A percentile compares a stretch with the other conserved stretches of the same genome.
Conservation (phyloP, 2,888 invertebrate species). For the Drosophila pseudotakahashii region DNA sequence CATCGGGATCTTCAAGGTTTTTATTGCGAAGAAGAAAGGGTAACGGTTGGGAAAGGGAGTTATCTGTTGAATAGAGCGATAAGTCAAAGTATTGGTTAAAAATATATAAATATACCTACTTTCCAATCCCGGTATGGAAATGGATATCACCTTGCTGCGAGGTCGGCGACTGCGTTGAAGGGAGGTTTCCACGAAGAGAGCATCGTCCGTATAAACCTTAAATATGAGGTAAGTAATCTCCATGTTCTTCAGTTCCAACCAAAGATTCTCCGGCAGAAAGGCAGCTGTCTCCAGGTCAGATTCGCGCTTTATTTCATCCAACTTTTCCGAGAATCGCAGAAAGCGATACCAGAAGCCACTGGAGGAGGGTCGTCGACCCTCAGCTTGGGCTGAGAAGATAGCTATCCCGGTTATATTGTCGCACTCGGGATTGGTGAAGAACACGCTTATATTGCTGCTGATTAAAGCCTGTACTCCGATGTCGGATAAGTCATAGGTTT, state of each 20-base stretch:
- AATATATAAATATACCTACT: slow-evolving; percentile 50
- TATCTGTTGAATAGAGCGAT: slow-evolving; percentile 67
- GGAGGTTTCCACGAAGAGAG: slow-evolving; percentile 86
- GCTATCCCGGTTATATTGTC: slow-evolving; percentile 81
- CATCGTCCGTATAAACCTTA: slow-evolving; percentile 86
- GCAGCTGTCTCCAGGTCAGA: slow-evolving; percentile 86
- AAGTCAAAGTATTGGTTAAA: fast-evolving
- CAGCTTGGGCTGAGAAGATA: slow-evolving; percentile 56
- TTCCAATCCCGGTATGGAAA: slow-evolving; percentile 86
- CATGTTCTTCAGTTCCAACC: slow-evolving; percentile 54
- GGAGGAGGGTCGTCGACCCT: slow-evolving; percentile 24
- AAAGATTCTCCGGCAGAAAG: slow-evolving; percentile 85
- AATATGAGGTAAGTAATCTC: slow-evolving; percentile 84
- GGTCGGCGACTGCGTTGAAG: slow-evolving; percentile 70
- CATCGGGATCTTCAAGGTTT: slow-evolving; percentile 54
- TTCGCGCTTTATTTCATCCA: slow-evolving; percentile 84
- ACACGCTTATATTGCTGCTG: slow-evolving; percentile 80
- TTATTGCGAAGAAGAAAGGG: slow-evolving; percentile 84
- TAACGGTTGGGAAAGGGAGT: slow-evolving; percentile 85
- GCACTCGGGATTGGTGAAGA: slow-evolving; percentile 78
- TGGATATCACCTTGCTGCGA: slow-evolving; percentile 86
- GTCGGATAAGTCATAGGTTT: slow-evolving; percentile 50
- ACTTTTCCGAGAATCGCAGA: slow-evolving; percentile 84
- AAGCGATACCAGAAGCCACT: slow-evolving; percentile 77
- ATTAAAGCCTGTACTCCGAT: slow-evolving; percentile 77